Conservation (phyloP, 2,888 invertebrate genomes). For the Gari tellinella region DNA sequence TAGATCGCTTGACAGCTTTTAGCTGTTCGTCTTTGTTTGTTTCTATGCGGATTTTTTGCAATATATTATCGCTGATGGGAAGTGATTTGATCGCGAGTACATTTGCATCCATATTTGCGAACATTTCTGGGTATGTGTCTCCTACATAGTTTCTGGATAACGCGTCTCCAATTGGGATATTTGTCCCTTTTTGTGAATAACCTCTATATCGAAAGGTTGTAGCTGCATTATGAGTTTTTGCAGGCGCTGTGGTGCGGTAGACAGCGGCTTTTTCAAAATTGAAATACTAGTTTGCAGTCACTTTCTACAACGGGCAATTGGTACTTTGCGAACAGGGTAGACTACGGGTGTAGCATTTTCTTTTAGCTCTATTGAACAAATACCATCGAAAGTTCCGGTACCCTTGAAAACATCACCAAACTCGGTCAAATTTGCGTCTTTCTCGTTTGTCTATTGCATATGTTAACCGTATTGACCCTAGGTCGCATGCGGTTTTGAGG, state of each 20-base stretch:
- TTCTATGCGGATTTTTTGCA: neutral
- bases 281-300: too few species aligned
- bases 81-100: neutral
- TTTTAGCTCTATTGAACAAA: too few species aligned
- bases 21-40: neutral
- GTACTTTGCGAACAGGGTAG: too few species aligned
- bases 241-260: neutral
- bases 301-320: too few species aligned
- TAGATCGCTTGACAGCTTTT: neutral
- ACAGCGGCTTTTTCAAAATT: too few species aligned
- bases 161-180: conserved; percentile 1
- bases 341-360: too few species aligned
- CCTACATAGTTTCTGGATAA: neutral
- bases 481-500: neutral
- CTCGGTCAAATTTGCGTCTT: too few species aligned
- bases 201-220: conserved; percentile 1
- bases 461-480: neutral
- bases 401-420: too few species aligned
- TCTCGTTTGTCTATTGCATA: too few species aligned
- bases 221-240: conserved; percentile 3
- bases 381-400: too few species aligned
- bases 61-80: neutral
- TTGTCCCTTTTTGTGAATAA: neutral
- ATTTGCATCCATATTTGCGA: neutral
- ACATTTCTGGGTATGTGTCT: conserved; percentile 10